Evolutionary conservation across 2,888 invertebrate species (phyloP), one percentile per base, ranked within the genome.

Genomic region (Digitonthophagus gazella): DNA sequence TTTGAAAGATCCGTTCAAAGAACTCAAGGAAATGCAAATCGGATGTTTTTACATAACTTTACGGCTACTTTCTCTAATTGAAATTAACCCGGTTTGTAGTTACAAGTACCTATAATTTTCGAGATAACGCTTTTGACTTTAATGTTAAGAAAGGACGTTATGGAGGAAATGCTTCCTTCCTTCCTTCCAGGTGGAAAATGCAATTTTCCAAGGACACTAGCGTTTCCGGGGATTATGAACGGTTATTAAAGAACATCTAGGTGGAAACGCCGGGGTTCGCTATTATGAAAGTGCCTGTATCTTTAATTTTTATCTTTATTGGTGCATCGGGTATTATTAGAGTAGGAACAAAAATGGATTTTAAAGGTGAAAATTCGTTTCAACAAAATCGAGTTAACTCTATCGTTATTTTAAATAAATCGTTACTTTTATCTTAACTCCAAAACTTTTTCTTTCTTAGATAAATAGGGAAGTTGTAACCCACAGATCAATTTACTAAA

Each of bases 391-490:
- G n/a, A n/a, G n/a, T n/a, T n/a, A n/a, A n/a, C n/a, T n/a, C n/a
- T n/a, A n/a, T n/a, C n/a, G n/a, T n/a, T n/a, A n/a, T n/a, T n/a
- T n/a, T n/a, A n/a, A n/a, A n/a, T n/a, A n/a, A n/a, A n/a, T n/a
- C n/a, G n/a, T n/a, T n/a, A n/a, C n/a, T n/a, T n/a, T 22, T 22
- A 22, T 22, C 22, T 22, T 22, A 22, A n/a, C n/a, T n/a, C n/a
- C n/a, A 22, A 22, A 22, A 22, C 22, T 22, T 44, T 44, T 11
- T 11, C 11, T 44, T 11, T 44, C 28, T 44, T n/a, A n/a, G n/a
- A n/a, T n/a, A n/a, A n/a, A n/a, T n/a, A n/a, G 16, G 15, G 16
- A 57, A 57, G 57, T 57, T 57, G 57, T 57, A 57, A 57, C 16
- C 57, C 16, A 16, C 16, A 14, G 61, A 61, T 20, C 20, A 20